Base-by-base conservation (phyloP, 2,113 vertebrate genomes). In the Microcebus griseorufus region DNA sequence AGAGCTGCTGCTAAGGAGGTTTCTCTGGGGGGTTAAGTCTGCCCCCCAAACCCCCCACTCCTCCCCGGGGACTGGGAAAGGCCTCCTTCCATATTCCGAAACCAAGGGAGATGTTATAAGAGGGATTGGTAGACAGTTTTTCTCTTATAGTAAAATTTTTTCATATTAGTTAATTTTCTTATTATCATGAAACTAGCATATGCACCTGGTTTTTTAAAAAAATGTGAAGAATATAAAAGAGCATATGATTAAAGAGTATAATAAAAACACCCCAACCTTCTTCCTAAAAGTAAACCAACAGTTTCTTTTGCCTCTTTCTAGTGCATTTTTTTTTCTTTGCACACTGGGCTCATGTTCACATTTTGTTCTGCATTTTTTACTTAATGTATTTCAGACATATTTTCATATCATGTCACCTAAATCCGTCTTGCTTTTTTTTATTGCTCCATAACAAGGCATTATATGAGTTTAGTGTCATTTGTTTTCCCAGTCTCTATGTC, bases 401-500 rank as follows among this genome's bases (percentile, higher is more conserved):
- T 96, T 91, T 85, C 53, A 58, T 51, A 83, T 53, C 29, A 81
- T 48, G 72, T 90, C 23, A 55, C 25, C 34, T 27, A 86, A 73
- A 97, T 75, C 22, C 81, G 27, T 70, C 93, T 86, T 60, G 23
- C 62, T 64, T 64, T 93, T 83, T 83, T 37, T 79, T 87, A n/a
- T 73, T 58, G 17, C 23, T 82, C 34, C 13, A 1, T n/a, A 80
- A 60, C 53, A 90, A 76, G 27, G 11, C 22, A 76, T 42, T 25
- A 14, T 22, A 23, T 53, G 16, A 13, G 81, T 88, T 88, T 58
- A 32, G 51, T 67, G 7, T 64, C 20, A 3, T 48, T 48, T 89
- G 53, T 94, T 88, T 95, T 51, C 70, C 60, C 17, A 75, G 34
- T 67, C 53, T 17, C 81, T 45, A 2, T 48, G 58, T 55, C 25